Evolutionary conservation across 2,113 vertebrate genomes (phyloP).

Genomic region (Cyanoramphus novaezelandiae): DNA sequence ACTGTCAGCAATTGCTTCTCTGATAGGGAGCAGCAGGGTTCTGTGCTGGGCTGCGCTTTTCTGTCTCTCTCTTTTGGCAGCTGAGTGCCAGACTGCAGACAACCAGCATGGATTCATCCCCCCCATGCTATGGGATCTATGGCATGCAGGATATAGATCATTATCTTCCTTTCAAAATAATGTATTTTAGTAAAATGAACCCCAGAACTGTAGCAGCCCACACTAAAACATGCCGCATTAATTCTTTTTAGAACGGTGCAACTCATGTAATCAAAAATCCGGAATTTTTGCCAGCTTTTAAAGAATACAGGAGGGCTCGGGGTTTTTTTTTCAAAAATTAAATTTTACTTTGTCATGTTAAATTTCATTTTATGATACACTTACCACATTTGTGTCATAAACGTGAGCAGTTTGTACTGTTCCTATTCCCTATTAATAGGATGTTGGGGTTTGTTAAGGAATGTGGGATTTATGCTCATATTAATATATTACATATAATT

Average conservation of each 20-base stretch:
- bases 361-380: background rate
- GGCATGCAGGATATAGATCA: background rate
- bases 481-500: background rate
- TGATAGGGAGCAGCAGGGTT: background rate
- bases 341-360: background rate
- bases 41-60: background rate
- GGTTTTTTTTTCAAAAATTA: background rate
- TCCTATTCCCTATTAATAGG: background rate
- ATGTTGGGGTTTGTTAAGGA: background rate
- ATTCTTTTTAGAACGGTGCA: background rate
- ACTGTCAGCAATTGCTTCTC: background rate
- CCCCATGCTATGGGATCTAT: background rate
- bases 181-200: background rate
- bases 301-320: background rate
- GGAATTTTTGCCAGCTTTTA: background rate
- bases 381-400: background rate
- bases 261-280: background rate
- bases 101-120: background rate
- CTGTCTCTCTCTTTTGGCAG: background rate
- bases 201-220: background rate
- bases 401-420: background rate
- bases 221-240: background rate
- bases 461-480: background rate
- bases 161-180: background rate
- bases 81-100: background rate